Base-by-base conservation (phyloP, 2,888 invertebrate genomes). In the Alitta virens region DNA sequence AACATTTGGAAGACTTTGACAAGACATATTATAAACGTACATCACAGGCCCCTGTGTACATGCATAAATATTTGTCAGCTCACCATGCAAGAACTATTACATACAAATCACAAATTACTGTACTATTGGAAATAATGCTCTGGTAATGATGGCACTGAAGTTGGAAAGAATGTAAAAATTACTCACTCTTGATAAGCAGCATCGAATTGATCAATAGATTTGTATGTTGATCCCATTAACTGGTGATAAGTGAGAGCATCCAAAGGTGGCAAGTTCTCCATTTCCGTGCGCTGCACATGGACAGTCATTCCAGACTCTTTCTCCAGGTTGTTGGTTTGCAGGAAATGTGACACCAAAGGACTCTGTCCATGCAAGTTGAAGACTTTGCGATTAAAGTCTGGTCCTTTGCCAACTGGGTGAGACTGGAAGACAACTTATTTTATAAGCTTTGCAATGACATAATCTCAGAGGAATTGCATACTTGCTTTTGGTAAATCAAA, bases 301-400 rank as follows among this genome's bases (percentile, higher is more conserved):
- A 76, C 62, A 9, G 67, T 63, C 21, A 68, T 65, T 2, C 79
- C 78, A 50, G 73, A 67, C 16, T 75, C 72, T n/a, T 66, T 52
- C 2, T 72, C 65, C 1, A 78, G 66, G 23, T 76, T 74, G 56
- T 74, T 74, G 71, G 72, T 72, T 9, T 70, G 66, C 46, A 80
- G 64, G 57, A 75, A 78, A 59, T 80, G 79, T 1, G 76, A 73
- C n/a, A 80, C 76, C 57, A 80, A 72, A 0, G 80, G 80, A 65
- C 79, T 78, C 59, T 74, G 71, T 1, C 79, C 80, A 52, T 72
- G 66, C 3, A 75, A 63, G 62, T 80, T 76, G 66, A 78, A 79
- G 0, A 74, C 67, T 1, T 71, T 68, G 23, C 66, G 72, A 14
- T 70, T 71, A 56, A 75, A 75, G 24, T 77, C 74, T 49, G 78